A percentile compares a stretch with the other conserved stretches of the same genome.
Conservation (phyloP, 2,797 vertebrate species). For the Carduelis carduelis region DNA sequence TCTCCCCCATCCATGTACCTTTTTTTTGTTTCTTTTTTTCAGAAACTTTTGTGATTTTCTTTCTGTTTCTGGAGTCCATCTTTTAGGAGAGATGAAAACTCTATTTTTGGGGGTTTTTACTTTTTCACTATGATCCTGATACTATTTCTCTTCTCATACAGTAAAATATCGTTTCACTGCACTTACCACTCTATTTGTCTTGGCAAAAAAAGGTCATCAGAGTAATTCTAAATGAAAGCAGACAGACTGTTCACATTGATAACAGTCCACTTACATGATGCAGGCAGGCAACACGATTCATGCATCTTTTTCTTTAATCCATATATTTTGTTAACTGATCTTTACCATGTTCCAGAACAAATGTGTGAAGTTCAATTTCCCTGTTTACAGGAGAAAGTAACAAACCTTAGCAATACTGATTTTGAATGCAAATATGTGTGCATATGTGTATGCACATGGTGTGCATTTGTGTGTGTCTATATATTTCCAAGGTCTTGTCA, state of each 20-base stretch:
- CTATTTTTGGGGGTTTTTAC: background rate
- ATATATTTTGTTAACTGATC: background rate
- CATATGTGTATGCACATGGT: background rate
- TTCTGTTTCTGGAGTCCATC: background rate
- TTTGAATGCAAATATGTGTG: background rate
- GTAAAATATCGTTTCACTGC: background rate
- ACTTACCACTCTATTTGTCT: slow-evolving; percentile 35
- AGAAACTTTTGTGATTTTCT: background rate
- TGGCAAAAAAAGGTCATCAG: background rate
- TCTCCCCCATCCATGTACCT: background rate
- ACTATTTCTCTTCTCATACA: background rate
- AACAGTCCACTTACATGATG: background rate
- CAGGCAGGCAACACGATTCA: background rate
- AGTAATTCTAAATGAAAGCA: slow-evolving; percentile 30
- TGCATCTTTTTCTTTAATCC: background rate
- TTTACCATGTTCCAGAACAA: background rate
- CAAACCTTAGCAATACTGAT: background rate
- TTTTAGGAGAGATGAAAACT: background rate
- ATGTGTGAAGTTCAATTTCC: background rate
- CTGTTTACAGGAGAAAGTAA: background rate
- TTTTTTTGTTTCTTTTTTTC: background rate
- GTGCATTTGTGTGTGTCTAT: background rate
- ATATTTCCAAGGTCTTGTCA: background rate
- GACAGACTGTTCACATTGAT: background rate
- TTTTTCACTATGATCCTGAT: background rate